Evolutionary conservation across 2,797 vertebrate species (phyloP).

Genomic region (Hoplostethus mediterraneus): DNA sequence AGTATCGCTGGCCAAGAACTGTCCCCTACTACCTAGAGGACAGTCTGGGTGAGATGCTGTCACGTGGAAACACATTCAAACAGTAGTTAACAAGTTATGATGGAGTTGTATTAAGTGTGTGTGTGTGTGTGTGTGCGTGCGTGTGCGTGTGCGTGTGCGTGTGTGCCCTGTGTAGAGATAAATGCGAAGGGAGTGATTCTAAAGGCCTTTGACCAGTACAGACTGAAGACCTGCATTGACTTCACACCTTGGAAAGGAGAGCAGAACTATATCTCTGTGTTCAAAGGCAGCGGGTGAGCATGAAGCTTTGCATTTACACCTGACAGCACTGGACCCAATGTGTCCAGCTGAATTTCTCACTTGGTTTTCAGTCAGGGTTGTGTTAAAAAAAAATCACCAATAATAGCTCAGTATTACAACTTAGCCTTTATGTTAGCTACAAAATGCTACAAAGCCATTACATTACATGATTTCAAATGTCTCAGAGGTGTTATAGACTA

Average conservation of each 20-base stretch:
- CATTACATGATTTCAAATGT: background rate
- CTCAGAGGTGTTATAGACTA: background rate
- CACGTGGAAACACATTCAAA: background rate
- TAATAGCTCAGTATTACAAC: no score
- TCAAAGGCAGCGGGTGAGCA: slow-evolving; percentile 90
- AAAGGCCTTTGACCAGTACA: slow-evolving; percentile 91
- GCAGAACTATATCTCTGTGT: slow-evolving; percentile 90
- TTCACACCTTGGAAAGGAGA: slow-evolving; percentile 92
- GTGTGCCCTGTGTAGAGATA: slow-evolving; percentile 80
- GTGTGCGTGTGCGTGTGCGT: slow-evolving; percentile 1
- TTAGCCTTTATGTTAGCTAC: no score
- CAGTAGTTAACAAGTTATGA: accelerated
- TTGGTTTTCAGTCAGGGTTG: no score
- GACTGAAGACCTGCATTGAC: slow-evolving; percentile 94
- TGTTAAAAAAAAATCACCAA: no score
- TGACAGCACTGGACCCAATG: no score
- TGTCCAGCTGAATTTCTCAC: no score
- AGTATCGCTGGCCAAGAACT: slow-evolving; percentile 89
- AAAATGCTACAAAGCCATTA: no score
- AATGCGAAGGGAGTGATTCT: slow-evolving; percentile 93
- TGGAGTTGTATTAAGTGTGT: background rate
- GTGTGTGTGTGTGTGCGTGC: background rate
- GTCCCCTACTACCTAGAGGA: slow-evolving; percentile 92
- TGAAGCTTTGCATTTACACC: no score
- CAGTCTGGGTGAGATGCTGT: slow-evolving; percentile 83